Conservation (phyloP, 2,113 vertebrate genomes). For the Emberiza fucata region DNA sequence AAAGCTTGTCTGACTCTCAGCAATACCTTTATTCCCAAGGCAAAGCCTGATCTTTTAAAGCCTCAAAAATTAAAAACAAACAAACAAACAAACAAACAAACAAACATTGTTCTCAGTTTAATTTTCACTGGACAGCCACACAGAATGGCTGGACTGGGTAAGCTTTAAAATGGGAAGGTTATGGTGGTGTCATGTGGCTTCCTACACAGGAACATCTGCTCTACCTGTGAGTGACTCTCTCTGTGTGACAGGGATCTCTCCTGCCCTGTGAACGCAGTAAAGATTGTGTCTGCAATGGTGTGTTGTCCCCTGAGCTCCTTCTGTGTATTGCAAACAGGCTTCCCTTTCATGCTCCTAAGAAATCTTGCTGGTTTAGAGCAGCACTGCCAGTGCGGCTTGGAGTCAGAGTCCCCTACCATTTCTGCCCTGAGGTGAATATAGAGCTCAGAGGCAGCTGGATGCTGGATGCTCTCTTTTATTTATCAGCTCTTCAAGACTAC, state of each 20-base stretch:
- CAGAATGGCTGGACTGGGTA: not conserved
- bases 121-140: not conserved
- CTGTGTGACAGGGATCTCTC: no score
- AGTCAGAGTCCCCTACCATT: not conserved
- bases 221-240: not conserved
- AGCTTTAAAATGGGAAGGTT: not conserved
- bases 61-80: not conserved
- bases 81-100: not conserved
- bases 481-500: not conserved
- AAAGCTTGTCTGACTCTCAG: not conserved
- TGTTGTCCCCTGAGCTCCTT: not conserved
- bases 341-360: accelerated
- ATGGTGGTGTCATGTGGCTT: not conserved
- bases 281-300: not conserved
- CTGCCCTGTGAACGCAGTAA: not conserved
- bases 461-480: not conserved
- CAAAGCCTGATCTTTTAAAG: not conserved
- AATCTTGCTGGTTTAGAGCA: not conserved
- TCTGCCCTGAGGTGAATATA: not conserved
- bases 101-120: not conserved
- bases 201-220: not conserved
- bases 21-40: not conserved
- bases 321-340: not conserved
- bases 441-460: not conserved
- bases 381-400: not conserved